Conservation (phyloP, 2,113 vertebrate species). For the Mirza zaza region DNA sequence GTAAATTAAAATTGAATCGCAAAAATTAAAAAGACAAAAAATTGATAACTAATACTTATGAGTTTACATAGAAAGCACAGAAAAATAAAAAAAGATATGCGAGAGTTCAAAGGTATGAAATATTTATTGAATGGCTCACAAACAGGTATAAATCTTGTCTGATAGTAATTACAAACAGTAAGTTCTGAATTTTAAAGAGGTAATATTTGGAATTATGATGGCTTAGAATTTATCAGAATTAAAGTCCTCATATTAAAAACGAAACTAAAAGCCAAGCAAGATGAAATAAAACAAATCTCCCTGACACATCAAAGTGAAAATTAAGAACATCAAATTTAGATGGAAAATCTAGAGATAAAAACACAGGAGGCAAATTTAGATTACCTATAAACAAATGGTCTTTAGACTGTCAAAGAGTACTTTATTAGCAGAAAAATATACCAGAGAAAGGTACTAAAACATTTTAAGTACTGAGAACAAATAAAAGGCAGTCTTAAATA, state of each 20-base stretch:
- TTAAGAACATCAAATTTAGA: not conserved
- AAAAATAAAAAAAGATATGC: not conserved
- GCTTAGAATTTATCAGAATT: not conserved
- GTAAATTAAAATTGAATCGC: not conserved
- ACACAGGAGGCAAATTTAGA: not conserved
- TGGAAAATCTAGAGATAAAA: not conserved
- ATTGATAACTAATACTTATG: not conserved
- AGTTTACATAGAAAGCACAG: not conserved
- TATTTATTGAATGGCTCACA: not conserved
- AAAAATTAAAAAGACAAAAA: not conserved
- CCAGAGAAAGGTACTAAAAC: not conserved
- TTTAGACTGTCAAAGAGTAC: not conserved
- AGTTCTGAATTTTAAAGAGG: not conserved
- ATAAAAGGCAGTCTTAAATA: not conserved
- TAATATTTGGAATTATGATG: not conserved
- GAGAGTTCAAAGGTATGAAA: not conserved
- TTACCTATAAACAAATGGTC: not conserved
- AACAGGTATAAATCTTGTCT: not conserved
- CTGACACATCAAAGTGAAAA: not conserved
- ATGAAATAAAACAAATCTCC: not conserved
- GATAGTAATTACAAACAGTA: not conserved
- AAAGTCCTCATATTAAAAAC: not conserved
- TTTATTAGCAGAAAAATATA: not conserved
- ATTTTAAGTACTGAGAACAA: not conserved
- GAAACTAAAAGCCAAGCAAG: not conserved